Evolutionary conservation across 2,113 vertebrate species (phyloP), one percentile per base, ranked within the genome.

Genomic region (Percopsis transmontana): DNA sequence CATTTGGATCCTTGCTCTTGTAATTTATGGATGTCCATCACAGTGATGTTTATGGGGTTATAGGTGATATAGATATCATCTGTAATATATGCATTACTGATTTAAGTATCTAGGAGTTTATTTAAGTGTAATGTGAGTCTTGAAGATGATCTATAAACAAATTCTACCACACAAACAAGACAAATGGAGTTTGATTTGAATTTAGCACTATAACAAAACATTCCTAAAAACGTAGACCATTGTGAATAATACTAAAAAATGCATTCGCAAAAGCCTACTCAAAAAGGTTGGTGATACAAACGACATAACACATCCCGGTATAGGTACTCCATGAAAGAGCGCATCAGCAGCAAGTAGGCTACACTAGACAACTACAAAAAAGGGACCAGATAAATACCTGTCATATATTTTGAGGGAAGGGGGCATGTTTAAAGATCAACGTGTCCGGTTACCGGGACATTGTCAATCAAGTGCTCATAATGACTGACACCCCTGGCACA

Each of bases 261-360:
- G n/a, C 11, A 68, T 38, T 13, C 33, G 23, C 66, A 54, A 58
- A n/a, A n/a, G n/a, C n/a, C n/a, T 11, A 52, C 24, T 41, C 24
- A 2, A 13, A 16, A 4, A 66, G 20, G 56, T 1, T 24, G 0
- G 38, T 33, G 10, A 60, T 60, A 44, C 42, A 58, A 69, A 69
- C 59, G 48, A n/a, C 53, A 60, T 3, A 57, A 45, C 69, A 51
- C 56, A 38, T 41, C 50, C 51, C 42, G 50, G 23, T 60, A 40
- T 58, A 48, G 44, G 68, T 27, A 57, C 10, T 10, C 23, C 9
- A 72, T 2, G 51, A 82, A 59, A 60, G 54, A 76, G 69, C 66
- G 66, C 72, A 77, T 81, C 70, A 72, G 68, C 70, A 72, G 68
- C 78, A 74, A 76, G 67, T 80, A 68, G 74, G 5, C 27, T 33